Conservation (phyloP, 2,113 vertebrate species). For the Andinoacara biseriatus region DNA sequence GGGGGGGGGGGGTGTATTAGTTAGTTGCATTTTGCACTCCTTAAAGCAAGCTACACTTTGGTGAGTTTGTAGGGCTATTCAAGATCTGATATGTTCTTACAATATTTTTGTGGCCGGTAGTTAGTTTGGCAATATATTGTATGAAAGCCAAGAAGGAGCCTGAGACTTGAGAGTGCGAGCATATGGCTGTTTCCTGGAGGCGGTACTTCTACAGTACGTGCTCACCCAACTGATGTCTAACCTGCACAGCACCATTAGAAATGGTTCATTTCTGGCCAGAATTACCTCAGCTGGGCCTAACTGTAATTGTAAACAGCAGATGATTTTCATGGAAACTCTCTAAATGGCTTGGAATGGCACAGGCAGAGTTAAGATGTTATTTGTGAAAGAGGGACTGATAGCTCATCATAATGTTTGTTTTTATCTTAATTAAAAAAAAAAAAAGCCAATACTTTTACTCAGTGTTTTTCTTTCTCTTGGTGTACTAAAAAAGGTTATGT, state of each 20-base stretch:
- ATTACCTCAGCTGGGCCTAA: background rate
- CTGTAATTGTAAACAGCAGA: background rate
- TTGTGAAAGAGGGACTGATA: conserved; percentile 13
- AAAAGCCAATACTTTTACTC: background rate
- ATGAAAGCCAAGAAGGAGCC: background rate
- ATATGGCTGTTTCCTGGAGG: conserved; percentile 9
- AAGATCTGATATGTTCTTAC: background rate
- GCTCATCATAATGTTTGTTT: background rate
- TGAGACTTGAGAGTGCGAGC: background rate
- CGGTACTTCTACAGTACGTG: background rate
- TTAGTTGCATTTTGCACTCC: background rate
- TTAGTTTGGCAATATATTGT: background rate
- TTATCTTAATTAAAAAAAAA: background rate
- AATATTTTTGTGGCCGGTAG: background rate
- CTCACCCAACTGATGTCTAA: background rate
- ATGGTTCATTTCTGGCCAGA: background rate
- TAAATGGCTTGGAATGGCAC: background rate
- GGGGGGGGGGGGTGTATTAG: background rate
- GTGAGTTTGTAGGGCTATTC: background rate
- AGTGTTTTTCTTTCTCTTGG: background rate
- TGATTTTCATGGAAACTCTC: background rate
- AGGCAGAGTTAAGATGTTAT: background rate
- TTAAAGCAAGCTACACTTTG: background rate
- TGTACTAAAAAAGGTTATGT: conserved; percentile 25
- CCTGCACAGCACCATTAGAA: background rate